Base-by-base conservation (phyloP, 2,113 vertebrate species). In the Hippocampus zosterae region DNA sequence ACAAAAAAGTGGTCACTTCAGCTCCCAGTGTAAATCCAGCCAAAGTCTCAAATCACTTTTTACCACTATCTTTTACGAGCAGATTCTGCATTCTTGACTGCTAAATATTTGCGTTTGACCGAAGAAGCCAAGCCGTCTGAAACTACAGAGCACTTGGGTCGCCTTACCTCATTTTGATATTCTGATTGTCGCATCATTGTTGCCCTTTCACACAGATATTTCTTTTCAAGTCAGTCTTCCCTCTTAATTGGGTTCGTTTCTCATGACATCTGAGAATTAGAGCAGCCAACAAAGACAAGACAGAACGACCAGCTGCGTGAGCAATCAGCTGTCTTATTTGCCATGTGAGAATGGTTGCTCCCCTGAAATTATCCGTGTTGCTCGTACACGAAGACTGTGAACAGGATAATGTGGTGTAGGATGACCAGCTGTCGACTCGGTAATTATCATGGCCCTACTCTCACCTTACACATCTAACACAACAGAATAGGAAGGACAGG, bases 91-190 rank as follows among this genome's bases (percentile, higher is more conserved):
- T 65, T 44, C 5, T 44, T 44, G 10, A 42, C 46, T 9, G 5
- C 29, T 1, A 80, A 87, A 86, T 74, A 76, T 86, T 87, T 76
- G 56, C 81, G 79, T 77, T 71, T 69, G 68, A 65, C 65, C 70
- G 41, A 56, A 69, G 75, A 6, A 78, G 73, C 79, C 72, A 76
- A 72, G 78, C 60, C 13, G 44, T 25, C 40, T 83, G 81, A 88
- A 89, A 89, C 81, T 77, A 71, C 84, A 85, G 77, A 87, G 61
- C 68, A 71, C 77, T 77, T 74, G 82, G 82, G 80, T 90, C 81
- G 79, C 61, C 90, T 92, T 92, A 92, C 92, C 91, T 90, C 89
- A 84, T 84, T 89, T 81, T 88, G 85, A 87, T 87, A 82, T 76
- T 90, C 88, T 78, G 84, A 88, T 79, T 87, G 88, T 64, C 88